These are phyloP conservation scores for Phthorimaea operculella DNA, from an alignment of 1,140 invertebrate species.

Conservation along the genomic window DNA sequence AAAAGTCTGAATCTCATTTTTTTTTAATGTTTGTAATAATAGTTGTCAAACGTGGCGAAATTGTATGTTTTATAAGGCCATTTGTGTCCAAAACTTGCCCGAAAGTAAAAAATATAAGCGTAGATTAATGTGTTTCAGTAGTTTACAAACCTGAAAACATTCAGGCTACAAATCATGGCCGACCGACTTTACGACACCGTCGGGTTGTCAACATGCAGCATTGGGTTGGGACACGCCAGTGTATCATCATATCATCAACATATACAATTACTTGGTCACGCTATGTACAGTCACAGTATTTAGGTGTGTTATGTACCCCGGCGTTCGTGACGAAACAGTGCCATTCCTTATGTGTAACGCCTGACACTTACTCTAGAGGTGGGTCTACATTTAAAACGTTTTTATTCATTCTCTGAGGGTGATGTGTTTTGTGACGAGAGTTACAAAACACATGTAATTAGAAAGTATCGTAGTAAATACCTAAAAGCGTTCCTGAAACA, in stretches of 20 bases:
- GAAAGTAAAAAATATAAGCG: no score
- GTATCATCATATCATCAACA: neutral
- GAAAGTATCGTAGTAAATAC: no score
- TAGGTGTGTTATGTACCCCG: conserved; percentile 3
- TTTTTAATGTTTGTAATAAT: no score
- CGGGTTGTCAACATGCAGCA: neutral
- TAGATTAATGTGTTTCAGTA: no score
- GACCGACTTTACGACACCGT: neutral
- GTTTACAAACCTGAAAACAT: conserved; percentile 46
- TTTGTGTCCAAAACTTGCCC: no score
- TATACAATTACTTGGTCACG: neutral
- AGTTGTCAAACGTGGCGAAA: no score
- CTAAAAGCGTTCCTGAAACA: no score
- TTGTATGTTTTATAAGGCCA: no score
- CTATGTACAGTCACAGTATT: conserved; percentile 1
- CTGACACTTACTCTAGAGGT: conserved; percentile 3
- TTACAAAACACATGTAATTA: no score
- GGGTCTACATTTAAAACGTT: neutral
- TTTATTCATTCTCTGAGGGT: no score
- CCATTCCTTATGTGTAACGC: conserved; percentile 23
- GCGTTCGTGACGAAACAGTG: conserved; percentile 40
- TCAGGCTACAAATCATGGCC: conserved; percentile 28
- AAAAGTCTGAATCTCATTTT: no score
- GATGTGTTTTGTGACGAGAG: no score
- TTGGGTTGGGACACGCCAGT: neutral